A percentile compares a stretch with the other conserved stretches of the same genome.
Evolutionary conservation across 2,113 vertebrate species (phyloP).

Genomic region (Origma solitaria): DNA sequence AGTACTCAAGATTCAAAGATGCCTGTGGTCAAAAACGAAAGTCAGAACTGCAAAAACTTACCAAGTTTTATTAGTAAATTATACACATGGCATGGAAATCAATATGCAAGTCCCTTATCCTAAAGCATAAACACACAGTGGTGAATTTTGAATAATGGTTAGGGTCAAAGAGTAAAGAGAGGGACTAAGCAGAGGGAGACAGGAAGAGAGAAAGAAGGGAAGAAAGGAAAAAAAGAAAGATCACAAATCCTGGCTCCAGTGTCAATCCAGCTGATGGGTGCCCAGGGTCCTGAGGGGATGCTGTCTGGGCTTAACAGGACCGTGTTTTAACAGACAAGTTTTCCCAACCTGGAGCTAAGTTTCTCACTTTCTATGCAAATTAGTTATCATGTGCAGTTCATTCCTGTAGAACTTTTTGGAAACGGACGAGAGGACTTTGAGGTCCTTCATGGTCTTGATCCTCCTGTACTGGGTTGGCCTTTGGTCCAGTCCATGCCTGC

Average conservation of each 20-base stretch:
- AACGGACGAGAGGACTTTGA: neutral
- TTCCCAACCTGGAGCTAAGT: neutral
- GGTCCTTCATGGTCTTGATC: neutral
- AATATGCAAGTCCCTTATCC: accelerated
- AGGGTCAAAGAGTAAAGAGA: neutral
- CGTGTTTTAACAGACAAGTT: neutral
- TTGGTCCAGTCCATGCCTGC: neutral
- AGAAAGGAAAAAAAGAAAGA: neutral
- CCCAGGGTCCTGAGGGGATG: neutral
- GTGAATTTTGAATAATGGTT: neutral
- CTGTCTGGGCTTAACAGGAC: neutral
- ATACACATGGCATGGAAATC: accelerated
- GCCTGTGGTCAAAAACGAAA: neutral
- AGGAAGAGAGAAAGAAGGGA: neutral
- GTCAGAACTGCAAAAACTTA: neutral
- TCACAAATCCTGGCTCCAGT: neutral
- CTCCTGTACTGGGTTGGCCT: neutral
- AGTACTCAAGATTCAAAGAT: neutral
- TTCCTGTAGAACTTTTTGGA: neutral
- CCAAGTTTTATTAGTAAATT: neutral
- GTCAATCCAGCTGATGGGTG: accelerated
- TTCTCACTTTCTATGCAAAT: neutral
- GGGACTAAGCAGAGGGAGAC: neutral
- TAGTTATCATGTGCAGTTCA: neutral
- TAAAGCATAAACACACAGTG: neutral